Conservation (phyloP, 2,797 vertebrate species). For the Lagorchestes hirsutus region DNA sequence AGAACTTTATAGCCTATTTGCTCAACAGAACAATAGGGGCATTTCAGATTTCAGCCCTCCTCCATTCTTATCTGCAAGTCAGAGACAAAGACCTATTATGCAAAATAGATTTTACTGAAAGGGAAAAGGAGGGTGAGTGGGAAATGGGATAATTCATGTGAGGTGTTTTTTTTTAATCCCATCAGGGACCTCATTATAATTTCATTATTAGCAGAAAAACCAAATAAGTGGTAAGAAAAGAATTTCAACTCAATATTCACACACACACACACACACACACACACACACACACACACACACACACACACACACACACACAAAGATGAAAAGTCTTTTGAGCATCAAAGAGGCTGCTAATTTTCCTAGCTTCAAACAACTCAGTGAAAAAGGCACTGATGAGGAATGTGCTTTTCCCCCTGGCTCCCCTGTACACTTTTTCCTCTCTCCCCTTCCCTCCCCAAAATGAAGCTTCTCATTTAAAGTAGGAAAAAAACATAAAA, state of each 20-base stretch:
- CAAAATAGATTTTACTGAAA: conserved; percentile 81
- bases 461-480: conserved; percentile 40
- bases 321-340: conserved; percentile 79
- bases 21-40: conserved; percentile 15
- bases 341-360: conserved; percentile 80
- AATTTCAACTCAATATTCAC: conserved; percentile 79
- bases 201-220: conserved; percentile 84
- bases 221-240: conserved; percentile 82
- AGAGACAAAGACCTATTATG: conserved; percentile 86
- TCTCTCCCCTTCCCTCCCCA: not conserved
- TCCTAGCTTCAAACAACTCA: conserved; percentile 59
- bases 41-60: conserved; percentile 72
- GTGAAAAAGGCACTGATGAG: conserved; percentile 53
- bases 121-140: conserved; percentile 59
- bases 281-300: conserved; percentile 42
- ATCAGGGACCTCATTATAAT: conserved; percentile 84
- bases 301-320: conserved; percentile 56
- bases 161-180: conserved; percentile 73
- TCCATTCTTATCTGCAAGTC: conserved; percentile 75
- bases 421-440: conserved; percentile 44
- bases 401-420: conserved; percentile 67
- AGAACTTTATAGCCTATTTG: conserved; percentile 9
- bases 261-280: conserved; percentile 23
- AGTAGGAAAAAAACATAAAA: conserved; percentile 21
- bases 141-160: conserved; percentile 75